Base-by-base conservation (phyloP, 1,140 invertebrate genomes). In the Druon quercuslanigerum region DNA sequence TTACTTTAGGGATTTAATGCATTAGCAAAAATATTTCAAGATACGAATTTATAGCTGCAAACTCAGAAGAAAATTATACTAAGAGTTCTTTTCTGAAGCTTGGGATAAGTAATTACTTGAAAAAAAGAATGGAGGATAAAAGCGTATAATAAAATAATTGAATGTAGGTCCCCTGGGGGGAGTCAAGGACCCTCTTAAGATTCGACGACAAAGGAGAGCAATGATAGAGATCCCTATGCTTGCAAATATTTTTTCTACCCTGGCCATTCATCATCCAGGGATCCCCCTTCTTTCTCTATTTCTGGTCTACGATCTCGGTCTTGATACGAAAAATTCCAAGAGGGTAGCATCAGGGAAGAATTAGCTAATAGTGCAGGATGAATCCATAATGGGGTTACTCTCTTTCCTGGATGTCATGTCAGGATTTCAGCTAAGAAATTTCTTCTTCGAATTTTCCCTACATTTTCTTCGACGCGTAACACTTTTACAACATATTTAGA, bases 361-460 rank as follows among this genome's bases (percentile, higher is more conserved):
- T 91, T 91, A 91, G 90, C 89, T 91, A 91, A 91, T 91, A 89
- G 89, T 87, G 89, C 89, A 89, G 86, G 89, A 91, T 91, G 90
- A 91, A 91, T 91, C 89, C 89, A 86, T 90, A 91, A 91, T 91
- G 89, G 90, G 87, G 91, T 91, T 90, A 88, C 86, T 85, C 86
- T 89, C 89, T 91, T 90, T 85, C 85, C 78, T 70, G 84, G 40
- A 46, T 83, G 86, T 82, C 88, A 85, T 88, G 87, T 84, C 85
- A 89, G 88, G 90, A 90, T 90, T 90, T 90, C 79, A 86, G 79
- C 76, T 79, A 78, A 77, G 74, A 79, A 81, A 75, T 74, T 60
- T 74, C 50, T 46, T 60, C 33, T 73, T 72, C n/a, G 50, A 6
- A 51, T 52, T 52, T 50, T 50, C 14, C 17, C 13, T 72, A 14